These are phyloP conservation scores for Echinarachnius parma DNA, from an alignment of 53 echinoderm and acorn worm species.

Conservation along the genomic window DNA sequence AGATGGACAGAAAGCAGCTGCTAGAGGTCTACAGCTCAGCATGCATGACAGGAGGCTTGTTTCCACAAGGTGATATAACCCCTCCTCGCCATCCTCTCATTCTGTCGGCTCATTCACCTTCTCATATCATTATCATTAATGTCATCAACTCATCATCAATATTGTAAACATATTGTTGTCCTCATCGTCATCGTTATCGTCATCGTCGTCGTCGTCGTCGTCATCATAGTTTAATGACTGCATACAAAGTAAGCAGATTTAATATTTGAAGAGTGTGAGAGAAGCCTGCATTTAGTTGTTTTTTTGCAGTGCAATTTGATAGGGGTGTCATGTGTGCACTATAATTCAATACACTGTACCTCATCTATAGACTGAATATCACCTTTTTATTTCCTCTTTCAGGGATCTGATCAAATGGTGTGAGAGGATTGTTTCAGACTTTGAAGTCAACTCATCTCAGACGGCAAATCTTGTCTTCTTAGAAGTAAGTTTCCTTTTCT, in stretches of 20 bases:
- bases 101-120: too few species aligned
- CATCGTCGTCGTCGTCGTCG: too few species aligned
- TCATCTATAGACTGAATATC: neutral
- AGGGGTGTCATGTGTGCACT: neutral
- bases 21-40: conserved; percentile 34
- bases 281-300: too few species aligned
- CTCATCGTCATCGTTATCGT: too few species aligned
- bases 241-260: too few species aligned
- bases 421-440: conserved; percentile 67
- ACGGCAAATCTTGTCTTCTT: conserved; percentile 73
- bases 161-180: too few species aligned
- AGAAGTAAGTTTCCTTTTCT: too few species aligned
- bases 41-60: conserved; percentile 59
- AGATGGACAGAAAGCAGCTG: neutral
- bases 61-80: conserved; percentile 70
- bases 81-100: too few species aligned
- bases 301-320: too few species aligned
- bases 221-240: too few species aligned
- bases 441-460: conserved; percentile 56
- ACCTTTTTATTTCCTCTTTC: neutral
- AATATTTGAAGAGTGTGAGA: too few species aligned
- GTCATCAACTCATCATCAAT: too few species aligned
- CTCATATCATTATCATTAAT: neutral
- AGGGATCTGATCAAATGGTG: conserved; percentile 99
- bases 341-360: neutral